phyloP scores from a whole-genome alignment of 2,888 invertebrate genomes.

The Eucera pruinosa region DNA sequence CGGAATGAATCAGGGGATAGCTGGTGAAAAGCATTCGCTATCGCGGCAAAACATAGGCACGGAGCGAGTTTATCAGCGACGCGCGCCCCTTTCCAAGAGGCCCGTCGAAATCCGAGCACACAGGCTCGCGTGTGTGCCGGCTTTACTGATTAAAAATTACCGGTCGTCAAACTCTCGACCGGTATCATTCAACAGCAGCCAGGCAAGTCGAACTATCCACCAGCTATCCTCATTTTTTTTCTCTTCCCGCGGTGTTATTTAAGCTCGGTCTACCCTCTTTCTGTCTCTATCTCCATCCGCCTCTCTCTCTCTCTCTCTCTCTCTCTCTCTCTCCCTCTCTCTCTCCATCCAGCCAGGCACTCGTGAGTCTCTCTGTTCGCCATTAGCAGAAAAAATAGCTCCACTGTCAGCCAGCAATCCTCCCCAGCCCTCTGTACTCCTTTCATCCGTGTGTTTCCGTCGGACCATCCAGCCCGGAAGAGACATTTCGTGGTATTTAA shows the following conservation, averaged over 20 bases:
- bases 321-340: conserved; percentile 6
- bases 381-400: conserved; percentile 64
- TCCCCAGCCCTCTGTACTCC: conserved; percentile 44
- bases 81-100: conserved; percentile 35
- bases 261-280: conserved; percentile 36
- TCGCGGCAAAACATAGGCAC: background rate
- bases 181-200: conserved; percentile 45
- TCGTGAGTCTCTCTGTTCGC: conserved; percentile 29
- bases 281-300: background rate
- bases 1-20: conserved; percentile 15
- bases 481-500: conserved; percentile 61
- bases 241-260: conserved; percentile 62
- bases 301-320: background rate
- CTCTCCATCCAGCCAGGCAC: background rate
- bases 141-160: conserved; percentile 69
- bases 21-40: conserved; percentile 8
- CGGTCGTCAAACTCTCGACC: conserved; percentile 56
- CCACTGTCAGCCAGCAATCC: conserved; percentile 39
- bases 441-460: conserved; percentile 47
- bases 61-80: conserved; percentile 37
- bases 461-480: conserved; percentile 39
- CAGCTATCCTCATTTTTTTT: conserved; percentile 42
- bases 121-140: background rate
- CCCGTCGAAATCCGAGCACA: conserved; percentile 42
- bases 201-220: conserved; percentile 46